Percentiles rank a stretch among this genome's conserved stretches.
These are phyloP conservation scores for Sorex maritimensis DNA, from an alignment of 2,797 vertebrate species.

Conservation along the genomic window DNA sequence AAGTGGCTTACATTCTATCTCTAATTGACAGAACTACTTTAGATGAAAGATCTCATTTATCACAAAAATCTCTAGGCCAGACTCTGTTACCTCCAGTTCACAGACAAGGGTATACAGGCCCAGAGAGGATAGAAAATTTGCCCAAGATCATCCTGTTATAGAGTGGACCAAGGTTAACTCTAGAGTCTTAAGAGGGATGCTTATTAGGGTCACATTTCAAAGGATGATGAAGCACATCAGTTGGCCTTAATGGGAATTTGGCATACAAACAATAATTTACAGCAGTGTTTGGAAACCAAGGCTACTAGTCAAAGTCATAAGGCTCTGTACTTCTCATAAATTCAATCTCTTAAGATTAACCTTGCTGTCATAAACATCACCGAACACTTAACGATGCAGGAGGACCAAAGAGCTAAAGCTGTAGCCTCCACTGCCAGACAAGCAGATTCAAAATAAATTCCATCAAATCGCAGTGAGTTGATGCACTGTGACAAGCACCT, in stretches of 20 bases:
- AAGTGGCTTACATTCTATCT: not conserved
- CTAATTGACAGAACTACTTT: not conserved
- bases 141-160: not conserved
- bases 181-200: slow-evolving; percentile 22
- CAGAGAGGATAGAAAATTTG: not conserved
- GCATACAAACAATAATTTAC: slow-evolving; percentile 28
- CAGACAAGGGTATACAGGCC: not conserved
- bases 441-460: slow-evolving; percentile 88
- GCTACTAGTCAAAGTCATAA: slow-evolving; percentile 36
- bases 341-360: slow-evolving; percentile 71
- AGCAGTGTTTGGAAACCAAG: slow-evolving; percentile 38
- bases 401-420: slow-evolving; percentile 68
- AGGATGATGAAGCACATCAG: slow-evolving; percentile 22
- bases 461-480: slow-evolving; percentile 87
- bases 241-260: slow-evolving; percentile 48
- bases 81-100: slow-evolving; percentile 1
- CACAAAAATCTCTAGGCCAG: not conserved
- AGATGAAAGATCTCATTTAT: not conserved
- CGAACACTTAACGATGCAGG: slow-evolving; percentile 79
- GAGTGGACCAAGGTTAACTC: not conserved
- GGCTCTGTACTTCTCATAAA: slow-evolving; percentile 58
- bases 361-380: slow-evolving; percentile 70
- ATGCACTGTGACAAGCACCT: slow-evolving; percentile 85
- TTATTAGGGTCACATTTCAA: slow-evolving; percentile 6
- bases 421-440: slow-evolving; percentile 79